phyloP scores from a whole-genome alignment of 2,113 vertebrate genomes.

The Podilymbus podiceps region DNA sequence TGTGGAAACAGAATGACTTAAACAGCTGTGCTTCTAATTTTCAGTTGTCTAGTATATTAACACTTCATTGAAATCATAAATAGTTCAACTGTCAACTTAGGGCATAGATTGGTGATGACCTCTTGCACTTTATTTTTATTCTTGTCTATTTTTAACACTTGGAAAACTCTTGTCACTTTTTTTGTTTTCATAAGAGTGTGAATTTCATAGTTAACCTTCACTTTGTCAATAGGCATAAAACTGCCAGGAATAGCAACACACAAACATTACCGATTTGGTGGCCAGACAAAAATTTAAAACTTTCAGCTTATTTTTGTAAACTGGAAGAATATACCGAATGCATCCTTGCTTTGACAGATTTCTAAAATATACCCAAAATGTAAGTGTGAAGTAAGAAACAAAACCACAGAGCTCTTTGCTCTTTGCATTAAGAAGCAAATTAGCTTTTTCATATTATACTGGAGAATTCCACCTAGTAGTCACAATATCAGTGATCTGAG shows the following conservation, averaged over 20 bases:
- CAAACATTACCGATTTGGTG: neutral
- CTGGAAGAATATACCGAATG: neutral
- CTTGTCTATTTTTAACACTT: neutral
- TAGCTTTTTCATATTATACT: neutral
- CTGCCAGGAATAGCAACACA: neutral
- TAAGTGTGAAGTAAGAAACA: neutral
- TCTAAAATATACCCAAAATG: neutral
- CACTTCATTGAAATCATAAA: neutral
- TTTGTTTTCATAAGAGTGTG: neutral
- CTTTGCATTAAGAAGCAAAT: neutral
- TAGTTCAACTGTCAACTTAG: neutral
- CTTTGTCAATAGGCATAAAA: neutral
- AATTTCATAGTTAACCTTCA: neutral
- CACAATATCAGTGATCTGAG: neutral
- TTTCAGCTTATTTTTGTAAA: neutral
- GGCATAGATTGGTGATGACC: neutral
- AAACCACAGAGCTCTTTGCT: neutral
- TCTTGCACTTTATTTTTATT: neutral
- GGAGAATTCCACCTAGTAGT: neutral
- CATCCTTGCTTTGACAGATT: neutral
- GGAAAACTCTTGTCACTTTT: neutral
- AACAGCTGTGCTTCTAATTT: neutral
- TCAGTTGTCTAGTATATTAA: neutral
- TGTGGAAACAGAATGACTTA: constrained; percentile 1
- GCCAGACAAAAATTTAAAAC: neutral